Evolutionary conservation across 2,113 vertebrate genomes (phyloP).

Genomic region (Cacatua alba): DNA sequence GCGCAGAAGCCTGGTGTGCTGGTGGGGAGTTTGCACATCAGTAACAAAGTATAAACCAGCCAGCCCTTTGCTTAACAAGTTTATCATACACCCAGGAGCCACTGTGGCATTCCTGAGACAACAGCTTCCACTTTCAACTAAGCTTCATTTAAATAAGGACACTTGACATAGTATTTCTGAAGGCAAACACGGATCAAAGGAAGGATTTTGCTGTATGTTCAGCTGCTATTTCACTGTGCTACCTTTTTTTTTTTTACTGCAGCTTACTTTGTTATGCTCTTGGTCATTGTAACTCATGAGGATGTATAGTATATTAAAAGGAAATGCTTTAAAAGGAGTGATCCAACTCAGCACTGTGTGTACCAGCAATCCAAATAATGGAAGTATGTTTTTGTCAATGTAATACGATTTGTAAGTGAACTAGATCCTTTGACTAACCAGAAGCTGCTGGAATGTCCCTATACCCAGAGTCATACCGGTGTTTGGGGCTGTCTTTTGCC

Average conservation of each 20-base stretch:
- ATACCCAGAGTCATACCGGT: background rate
- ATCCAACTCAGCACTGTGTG: background rate
- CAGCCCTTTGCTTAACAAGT: background rate
- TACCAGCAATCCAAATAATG: constrained; percentile 64
- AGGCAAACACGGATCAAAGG: background rate
- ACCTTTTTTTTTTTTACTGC: background rate
- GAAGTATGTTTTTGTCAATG: constrained; percentile 79
- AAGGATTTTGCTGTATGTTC: background rate
- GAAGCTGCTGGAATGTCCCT: background rate
- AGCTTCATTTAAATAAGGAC: background rate
- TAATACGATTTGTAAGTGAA: constrained; percentile 69
- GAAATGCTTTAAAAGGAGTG: background rate
- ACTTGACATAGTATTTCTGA: background rate
- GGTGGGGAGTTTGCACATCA: background rate
- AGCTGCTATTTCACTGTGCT: background rate
- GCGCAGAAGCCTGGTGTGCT: background rate
- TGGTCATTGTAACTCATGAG: background rate
- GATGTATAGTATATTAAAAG: background rate
- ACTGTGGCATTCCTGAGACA: background rate
- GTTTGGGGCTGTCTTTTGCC: background rate
- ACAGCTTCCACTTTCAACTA: background rate
- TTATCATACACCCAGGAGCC: background rate
- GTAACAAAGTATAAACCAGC: background rate
- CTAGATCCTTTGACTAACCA: background rate
- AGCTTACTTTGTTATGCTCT: background rate